phyloP scores from a whole-genome alignment of 2,113 vertebrate species.

The Prunella himalayana region DNA sequence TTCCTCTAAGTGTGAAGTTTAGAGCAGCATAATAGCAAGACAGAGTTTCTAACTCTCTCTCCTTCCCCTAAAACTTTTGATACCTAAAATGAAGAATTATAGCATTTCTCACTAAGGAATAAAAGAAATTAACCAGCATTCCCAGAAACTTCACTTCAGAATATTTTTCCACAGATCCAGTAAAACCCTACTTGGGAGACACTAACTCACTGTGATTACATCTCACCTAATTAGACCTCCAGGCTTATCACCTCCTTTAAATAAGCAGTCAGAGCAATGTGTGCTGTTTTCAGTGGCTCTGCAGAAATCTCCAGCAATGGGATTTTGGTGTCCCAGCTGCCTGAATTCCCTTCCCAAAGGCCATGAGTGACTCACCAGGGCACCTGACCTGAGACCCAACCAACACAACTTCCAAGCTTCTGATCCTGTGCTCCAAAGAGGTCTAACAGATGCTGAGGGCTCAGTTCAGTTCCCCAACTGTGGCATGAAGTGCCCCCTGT shows the following conservation, averaged over 20 bases:
- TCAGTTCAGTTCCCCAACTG: not conserved
- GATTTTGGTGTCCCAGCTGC: not conserved
- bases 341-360: not conserved
- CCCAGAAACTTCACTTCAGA: not conserved
- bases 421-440: not conserved
- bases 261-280: not conserved
- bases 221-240: not conserved
- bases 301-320: not conserved
- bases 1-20: not conserved
- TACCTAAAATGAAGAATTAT: not conserved
- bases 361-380: not conserved
- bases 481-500: no score
- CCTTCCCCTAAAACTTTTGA: not conserved
- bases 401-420: not conserved
- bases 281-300: not conserved
- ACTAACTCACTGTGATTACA: not conserved
- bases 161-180: not conserved
- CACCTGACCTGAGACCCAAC: not conserved
- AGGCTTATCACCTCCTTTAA: not conserved
- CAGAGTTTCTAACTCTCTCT: not conserved
- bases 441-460: not conserved
- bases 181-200: not conserved
- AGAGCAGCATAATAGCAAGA: not conserved
- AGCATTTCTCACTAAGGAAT: not conserved
- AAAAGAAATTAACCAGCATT: not conserved